Percentiles rank a stretch among this genome's conserved stretches.
Evolutionary conservation across 2,888 invertebrate species (phyloP).

Genomic region (Chrysodeixis includens): DNA sequence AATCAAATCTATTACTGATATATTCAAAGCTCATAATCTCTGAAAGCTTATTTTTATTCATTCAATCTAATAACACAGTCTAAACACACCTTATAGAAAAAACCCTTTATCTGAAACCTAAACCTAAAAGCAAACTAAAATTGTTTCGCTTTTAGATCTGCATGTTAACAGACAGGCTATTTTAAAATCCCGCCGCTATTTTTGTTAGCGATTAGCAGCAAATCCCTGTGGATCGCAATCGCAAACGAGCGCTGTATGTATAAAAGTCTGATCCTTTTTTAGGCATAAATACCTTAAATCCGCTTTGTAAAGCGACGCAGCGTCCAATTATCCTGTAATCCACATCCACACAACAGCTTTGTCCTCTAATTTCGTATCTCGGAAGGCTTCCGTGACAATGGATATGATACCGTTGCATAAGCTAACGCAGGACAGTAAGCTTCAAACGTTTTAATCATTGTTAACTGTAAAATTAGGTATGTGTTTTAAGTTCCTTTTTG

Average conservation of each 20-base stretch:
- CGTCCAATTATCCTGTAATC: slow-evolving; percentile 73
- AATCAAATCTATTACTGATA: not conserved
- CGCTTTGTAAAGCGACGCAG: slow-evolving; percentile 63
- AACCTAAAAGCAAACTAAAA: not conserved
- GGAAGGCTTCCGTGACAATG: slow-evolving; percentile 58
- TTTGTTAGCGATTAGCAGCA: slow-evolving; percentile 50
- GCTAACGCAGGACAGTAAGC: slow-evolving; percentile 6
- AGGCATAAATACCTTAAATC: slow-evolving; percentile 62
- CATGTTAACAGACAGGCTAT: not conserved
- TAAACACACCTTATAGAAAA: not conserved
- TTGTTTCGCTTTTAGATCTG: not conserved
- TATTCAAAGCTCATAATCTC: not conserved
- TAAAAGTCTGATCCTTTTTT: slow-evolving; percentile 57
- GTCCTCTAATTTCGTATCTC: slow-evolving; percentile 63
- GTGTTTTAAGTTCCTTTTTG: too few species aligned
- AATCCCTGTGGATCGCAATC: slow-evolving; percentile 54
- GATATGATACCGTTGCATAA: slow-evolving; percentile 39
- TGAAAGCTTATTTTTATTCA: not conserved
- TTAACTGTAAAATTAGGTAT: not conserved
- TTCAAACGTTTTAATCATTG: slow-evolving; percentile 8
- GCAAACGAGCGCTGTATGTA: slow-evolving; percentile 54
- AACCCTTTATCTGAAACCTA: not conserved
- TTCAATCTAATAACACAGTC: not conserved
- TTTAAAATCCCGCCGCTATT: slow-evolving; percentile 27
- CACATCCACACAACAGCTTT: slow-evolving; percentile 68